Evolutionary conservation across 2,888 invertebrate species (phyloP).

Genomic region (Apamea anceps): DNA sequence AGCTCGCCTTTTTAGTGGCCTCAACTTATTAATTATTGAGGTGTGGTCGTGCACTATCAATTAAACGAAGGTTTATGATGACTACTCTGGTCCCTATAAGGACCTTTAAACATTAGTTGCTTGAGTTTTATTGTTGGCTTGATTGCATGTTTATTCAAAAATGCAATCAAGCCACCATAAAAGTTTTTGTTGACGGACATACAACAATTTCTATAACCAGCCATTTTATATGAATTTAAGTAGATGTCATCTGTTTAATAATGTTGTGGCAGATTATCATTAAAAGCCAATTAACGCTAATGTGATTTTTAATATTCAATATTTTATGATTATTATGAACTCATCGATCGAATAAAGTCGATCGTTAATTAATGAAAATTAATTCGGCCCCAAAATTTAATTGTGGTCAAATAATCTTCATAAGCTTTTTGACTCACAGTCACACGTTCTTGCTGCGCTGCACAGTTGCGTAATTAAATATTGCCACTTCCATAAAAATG

Average conservation of each 20-base stretch:
- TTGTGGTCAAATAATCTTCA: not conserved
- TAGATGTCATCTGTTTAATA: not conserved
- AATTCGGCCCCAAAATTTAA: too few relatives aligned
- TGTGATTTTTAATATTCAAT: constrained; percentile 11
- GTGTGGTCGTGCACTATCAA: constrained; percentile 45
- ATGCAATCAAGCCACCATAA: not conserved
- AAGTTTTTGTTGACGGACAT: constrained; percentile 18
- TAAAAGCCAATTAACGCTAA: constrained; percentile 19
- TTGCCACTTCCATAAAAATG: constrained; percentile 13
- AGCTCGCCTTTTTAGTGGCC: constrained; percentile 51
- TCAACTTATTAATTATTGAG: constrained; percentile 56
- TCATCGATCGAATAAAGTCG: not conserved
- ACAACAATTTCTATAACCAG: not conserved
- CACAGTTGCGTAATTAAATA: not conserved
- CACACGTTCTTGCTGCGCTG: not conserved
- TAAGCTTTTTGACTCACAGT: not conserved
- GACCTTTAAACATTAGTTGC: constrained; percentile 35
- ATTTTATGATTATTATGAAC: not conserved
- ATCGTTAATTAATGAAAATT: not conserved
- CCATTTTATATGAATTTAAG: too few relatives aligned
- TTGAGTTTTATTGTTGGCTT: constrained; percentile 42
- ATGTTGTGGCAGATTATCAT: constrained; percentile 20
- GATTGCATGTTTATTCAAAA: constrained; percentile 27
- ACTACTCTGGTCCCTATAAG: constrained; percentile 18
- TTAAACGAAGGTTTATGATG: constrained; percentile 50